Evolutionary conservation across 2,888 invertebrate genomes (phyloP), one percentile per base, ranked within the genome.

Genomic region (Acrocera orbiculus): DNA sequence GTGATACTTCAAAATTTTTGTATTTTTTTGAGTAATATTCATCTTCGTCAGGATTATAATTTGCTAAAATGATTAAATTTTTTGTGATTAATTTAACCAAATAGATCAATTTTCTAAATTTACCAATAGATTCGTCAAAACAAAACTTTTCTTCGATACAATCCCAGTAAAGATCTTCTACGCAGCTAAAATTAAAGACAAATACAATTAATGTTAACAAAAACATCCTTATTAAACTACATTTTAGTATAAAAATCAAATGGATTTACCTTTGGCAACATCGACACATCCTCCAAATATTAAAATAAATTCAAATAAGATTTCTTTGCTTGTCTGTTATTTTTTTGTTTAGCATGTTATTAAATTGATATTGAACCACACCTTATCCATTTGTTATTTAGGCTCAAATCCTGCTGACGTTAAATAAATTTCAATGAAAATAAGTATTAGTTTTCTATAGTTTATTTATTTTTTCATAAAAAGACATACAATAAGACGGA

Each of bases 121-220:
- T 42, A 61, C 60, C 77, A 41, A 77, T 77, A 49, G 69, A 70
- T 57, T 76, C 71, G 54, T 77, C 77, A 54, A 73, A 77, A 50
- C 77, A 77, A 53, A 73, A 77, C 44, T 66, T 66, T 56, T 77
- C 75, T 50, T 76, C 77, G 47, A 74, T 70, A 50, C 76, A 71
- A 49, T 70, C 70, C 77, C 77, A 77, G 58, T 75, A 76, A 55
- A 72, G 65, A 43, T 72, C 67, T 61, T 77, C 77, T 58, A 71
- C 62, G 50, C 75, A 76, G 49, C 77, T 77, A 56, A 45, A 40
- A 47, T 40, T 35, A 41, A 27, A 42, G 30, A 34, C 35, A 16
- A 37, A 30, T 20, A 24, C 33, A 16, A 25, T 15, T 19, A 36
- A 25, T 16, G 22, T 23, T 13, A 11, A 36, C 9, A 36, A 36